Conservation (phyloP, 1,140 invertebrate genomes). For the Drosophila subobscura region DNA sequence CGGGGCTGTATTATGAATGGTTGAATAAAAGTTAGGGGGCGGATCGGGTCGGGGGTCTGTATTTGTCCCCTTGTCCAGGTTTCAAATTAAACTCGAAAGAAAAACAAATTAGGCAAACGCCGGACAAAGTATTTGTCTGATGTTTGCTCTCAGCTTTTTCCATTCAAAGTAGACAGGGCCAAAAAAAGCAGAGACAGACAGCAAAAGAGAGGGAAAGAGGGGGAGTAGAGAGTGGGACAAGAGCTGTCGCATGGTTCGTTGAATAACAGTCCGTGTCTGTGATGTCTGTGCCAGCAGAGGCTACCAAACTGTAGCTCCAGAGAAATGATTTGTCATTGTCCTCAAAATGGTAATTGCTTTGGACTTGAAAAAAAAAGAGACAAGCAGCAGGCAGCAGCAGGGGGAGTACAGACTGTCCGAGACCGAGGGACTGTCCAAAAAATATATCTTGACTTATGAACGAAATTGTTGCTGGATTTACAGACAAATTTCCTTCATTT, state of each 20-base stretch:
- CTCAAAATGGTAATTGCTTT: slow-evolving; percentile 31
- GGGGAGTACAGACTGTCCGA: too few species aligned
- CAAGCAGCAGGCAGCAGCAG: not conserved
- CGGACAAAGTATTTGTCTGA: slow-evolving; percentile 73
- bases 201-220: too few species aligned
- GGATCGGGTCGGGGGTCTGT: slow-evolving; percentile 12
- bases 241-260: slow-evolving; percentile 48
- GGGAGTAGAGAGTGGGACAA: not conserved
- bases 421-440: too few species aligned
- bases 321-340: slow-evolving; percentile 47
- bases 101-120: slow-evolving; percentile 77
- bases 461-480: slow-evolving; percentile 8
- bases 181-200: not conserved
- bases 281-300: not conserved
- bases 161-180: not conserved
- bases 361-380: slow-evolving; percentile 11
- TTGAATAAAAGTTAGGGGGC: not conserved
- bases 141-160: slow-evolving; percentile 53
- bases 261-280: slow-evolving; percentile 29
- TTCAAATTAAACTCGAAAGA: slow-evolving; percentile 80
- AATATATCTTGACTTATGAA: slow-evolving; percentile 32
- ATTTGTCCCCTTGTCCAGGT: slow-evolving; percentile 49
- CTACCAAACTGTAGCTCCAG: too few species aligned
- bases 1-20: not conserved
- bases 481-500: slow-evolving; percentile 35